Percentiles rank a stretch among this genome's conserved stretches.
phyloP scores from a whole-genome alignment of 23 tunicate species.

The Styela clava region DNA sequence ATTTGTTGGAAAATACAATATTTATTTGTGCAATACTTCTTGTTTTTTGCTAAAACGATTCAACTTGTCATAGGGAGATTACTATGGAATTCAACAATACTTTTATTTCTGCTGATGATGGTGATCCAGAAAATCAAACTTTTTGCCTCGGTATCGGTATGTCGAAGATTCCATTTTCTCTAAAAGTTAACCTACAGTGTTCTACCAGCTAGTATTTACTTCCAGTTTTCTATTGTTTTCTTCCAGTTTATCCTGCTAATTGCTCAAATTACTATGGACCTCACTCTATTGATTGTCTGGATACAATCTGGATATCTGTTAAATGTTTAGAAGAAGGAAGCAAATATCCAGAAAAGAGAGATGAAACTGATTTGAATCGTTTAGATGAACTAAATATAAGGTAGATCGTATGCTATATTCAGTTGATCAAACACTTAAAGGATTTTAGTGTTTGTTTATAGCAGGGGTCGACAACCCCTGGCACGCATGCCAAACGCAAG shows the following conservation, averaged over 20 bases:
- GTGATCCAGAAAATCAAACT: background rate
- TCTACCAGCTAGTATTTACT: too few relatives aligned
- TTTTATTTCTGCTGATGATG: background rate
- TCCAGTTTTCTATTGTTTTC: background rate
- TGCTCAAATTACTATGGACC: constrained; percentile 11
- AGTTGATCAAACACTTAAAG: too few relatives aligned
- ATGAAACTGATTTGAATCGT: background rate
- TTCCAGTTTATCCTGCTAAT: constrained; percentile 1
- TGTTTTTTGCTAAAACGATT: too few relatives aligned
- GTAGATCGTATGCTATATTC: background rate
- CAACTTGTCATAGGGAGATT: background rate
- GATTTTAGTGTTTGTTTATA: too few relatives aligned
- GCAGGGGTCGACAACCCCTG: too few relatives aligned
- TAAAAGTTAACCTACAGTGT: too few relatives aligned
- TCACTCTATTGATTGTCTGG: constrained; percentile 18
- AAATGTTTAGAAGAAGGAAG: constrained; percentile 15
- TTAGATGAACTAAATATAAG: background rate
- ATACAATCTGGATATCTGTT: constrained; percentile 8
- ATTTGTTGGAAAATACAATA: too few relatives aligned
- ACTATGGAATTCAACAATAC: background rate
- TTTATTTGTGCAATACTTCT: too few relatives aligned
- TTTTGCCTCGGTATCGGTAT: background rate
- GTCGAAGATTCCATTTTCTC: background rate
- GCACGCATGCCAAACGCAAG: too few relatives aligned
- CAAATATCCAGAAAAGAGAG: background rate